These are phyloP conservation scores for Odontamblyopus lacepedii DNA, from an alignment of 2,797 vertebrate genomes.

Conservation along the genomic window DNA sequence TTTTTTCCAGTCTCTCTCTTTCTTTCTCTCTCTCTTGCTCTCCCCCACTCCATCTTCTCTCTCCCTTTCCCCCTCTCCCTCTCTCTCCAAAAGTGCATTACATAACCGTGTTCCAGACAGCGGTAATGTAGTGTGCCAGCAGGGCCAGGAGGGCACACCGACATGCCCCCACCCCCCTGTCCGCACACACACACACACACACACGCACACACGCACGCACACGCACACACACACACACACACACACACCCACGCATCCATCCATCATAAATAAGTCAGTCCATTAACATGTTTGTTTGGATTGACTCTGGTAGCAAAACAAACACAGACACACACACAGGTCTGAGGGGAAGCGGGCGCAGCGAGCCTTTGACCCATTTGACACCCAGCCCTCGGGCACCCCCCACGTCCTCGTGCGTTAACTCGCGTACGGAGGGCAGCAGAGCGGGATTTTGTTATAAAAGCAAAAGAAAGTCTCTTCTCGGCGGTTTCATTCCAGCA, in stretches of 20 bases:
- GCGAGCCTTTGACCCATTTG: slow-evolving; percentile 53
- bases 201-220: no score
- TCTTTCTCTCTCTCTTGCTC: no score
- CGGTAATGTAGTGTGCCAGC: slow-evolving; percentile 60
- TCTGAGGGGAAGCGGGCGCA: slow-evolving; percentile 42
- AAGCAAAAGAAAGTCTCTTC: slow-evolving; percentile 13
- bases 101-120: slow-evolving; percentile 71
- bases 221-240: slow-evolving; percentile 9
- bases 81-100: slow-evolving; percentile 64
- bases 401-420: slow-evolving; percentile 40
- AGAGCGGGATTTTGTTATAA: slow-evolving; percentile 45
- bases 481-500: slow-evolving; percentile 6
- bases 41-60: no score
- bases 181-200: no score
- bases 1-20: no score
- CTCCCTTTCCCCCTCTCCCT: slow-evolving; percentile 1
- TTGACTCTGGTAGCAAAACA: slow-evolving; percentile 65
- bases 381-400: slow-evolving; percentile 37
- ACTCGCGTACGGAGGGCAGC: slow-evolving; percentile 28
- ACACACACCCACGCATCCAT: slow-evolving; percentile 44
- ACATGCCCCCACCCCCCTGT: slow-evolving; percentile 15
- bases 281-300: slow-evolving; percentile 73
- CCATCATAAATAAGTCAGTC: slow-evolving; percentile 71
- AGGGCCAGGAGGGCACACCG: slow-evolving; percentile 40
- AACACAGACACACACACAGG: slow-evolving; percentile 31